A percentile compares a stretch with the other conserved stretches of the same genome.
Conservation (phyloP, 1,140 invertebrate species). For the Melitaea cinxia region DNA sequence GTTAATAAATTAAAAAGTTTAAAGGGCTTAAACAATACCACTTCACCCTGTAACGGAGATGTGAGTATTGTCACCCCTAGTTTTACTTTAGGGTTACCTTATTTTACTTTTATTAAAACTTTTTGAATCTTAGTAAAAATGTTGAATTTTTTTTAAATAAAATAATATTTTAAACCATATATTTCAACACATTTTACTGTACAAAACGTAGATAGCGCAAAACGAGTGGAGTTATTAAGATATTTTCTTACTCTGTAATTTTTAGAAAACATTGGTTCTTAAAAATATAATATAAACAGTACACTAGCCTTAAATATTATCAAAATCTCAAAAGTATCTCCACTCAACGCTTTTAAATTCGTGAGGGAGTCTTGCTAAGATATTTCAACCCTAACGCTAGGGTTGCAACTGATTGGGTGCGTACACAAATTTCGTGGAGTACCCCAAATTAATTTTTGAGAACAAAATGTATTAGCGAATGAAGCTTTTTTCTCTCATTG, state of each 20-base stretch:
- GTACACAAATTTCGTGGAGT: conserved; percentile 69
- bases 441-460: conserved; percentile 79
- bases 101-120: not conserved
- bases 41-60: conserved; percentile 62
- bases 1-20: conserved; percentile 79
- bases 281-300: no score
- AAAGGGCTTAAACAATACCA: conserved; percentile 70
- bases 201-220: no score
- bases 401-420: conserved; percentile 65
- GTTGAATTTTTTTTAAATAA: no score
- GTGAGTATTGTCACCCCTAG: conserved; percentile 61
- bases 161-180: no score
- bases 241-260: no score
- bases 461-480: conserved; percentile 80
- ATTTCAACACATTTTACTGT: no score
- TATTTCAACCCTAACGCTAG: conserved; percentile 51
- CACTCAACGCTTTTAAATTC: no score
- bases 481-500: conserved; percentile 71
- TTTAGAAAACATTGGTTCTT: no score
- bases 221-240: no score
- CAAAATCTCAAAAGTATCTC: no score
- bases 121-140: no score
- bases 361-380: not conserved
- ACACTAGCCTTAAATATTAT: no score
- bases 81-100: conserved; percentile 47